These are phyloP conservation scores for Bujurquina vittata DNA, from an alignment of 2,113 vertebrate species.

Conservation along the genomic window DNA sequence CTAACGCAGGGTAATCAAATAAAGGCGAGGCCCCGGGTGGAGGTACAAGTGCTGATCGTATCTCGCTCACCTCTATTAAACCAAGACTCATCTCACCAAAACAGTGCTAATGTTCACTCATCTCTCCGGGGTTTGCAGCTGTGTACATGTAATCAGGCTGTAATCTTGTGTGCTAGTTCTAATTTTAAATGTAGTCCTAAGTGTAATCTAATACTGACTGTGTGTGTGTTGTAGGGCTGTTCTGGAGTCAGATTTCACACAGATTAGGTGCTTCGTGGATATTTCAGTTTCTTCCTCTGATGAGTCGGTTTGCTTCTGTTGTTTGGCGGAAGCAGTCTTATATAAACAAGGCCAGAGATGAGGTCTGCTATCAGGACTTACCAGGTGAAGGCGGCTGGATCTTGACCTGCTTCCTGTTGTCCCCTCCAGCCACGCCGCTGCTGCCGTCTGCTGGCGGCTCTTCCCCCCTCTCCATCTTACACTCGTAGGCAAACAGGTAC, in stretches of 20 bases:
- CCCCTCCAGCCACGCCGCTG: conserved; percentile 79
- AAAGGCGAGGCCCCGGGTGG: conserved; percentile 33
- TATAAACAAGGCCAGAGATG: background rate
- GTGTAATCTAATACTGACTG: background rate
- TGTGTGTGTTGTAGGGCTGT: background rate
- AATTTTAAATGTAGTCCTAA: background rate
- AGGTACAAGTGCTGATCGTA: conserved; percentile 18
- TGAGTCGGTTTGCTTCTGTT: conserved; percentile 20
- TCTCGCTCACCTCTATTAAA: conserved; percentile 53
- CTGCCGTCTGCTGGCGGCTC: conserved; percentile 91
- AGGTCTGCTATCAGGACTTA: conserved; percentile 69
- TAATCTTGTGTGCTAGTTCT: background rate
- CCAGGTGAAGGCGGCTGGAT: conserved; percentile 97
- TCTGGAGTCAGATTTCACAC: background rate
- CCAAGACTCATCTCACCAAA: conserved; percentile 34
- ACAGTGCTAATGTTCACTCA: conserved; percentile 26
- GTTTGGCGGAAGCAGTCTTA: background rate
- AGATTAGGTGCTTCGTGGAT: background rate
- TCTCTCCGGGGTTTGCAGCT: conserved; percentile 13
- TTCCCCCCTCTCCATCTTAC: conserved; percentile 94
- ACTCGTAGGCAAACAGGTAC: conserved; percentile 97
- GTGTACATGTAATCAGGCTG: background rate
- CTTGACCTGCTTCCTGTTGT: conserved; percentile 93
- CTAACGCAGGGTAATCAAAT: conserved; percentile 51
- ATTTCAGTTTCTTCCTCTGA: background rate